Base-by-base conservation (phyloP, 2,113 vertebrate species). In the Oceanites oceanicus region DNA sequence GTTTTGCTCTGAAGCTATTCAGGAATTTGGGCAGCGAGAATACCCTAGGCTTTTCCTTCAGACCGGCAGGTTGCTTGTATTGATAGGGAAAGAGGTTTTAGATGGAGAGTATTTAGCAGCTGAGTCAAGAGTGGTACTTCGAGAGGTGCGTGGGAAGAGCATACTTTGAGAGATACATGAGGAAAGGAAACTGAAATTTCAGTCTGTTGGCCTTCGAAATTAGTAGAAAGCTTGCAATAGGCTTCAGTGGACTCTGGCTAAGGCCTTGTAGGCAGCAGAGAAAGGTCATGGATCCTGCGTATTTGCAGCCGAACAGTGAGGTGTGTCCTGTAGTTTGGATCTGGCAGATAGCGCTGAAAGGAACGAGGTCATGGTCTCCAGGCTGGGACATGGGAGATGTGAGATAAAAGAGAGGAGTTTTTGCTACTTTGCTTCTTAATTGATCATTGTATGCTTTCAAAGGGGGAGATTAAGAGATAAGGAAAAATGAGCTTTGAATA, bases 321-420 rank as follows among this genome's bases (percentile, higher is more conserved):
- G 36, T 59, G 11, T 56, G 26, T 77, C 13, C 9, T 62, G 36
- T 61, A 15, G 4, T 42, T 81, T 56, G 68, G 42, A 49, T 59
- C 19, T 1, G 11, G 44, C 17, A 56, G 47, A 5, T 7, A 26
- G 7, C 1, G 0, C 21, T 45, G 65, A 85, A 45, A 34, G 44
- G 74, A 74, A 38, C 0, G 13, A 78, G 15, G 10, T 67, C 67
- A 36, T 58, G 13, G 6, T 59, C 11, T 80, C 45, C 74, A 86
- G n/a, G 34, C 3, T 63, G 52, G 17, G 21, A 47, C 2, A 0
- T 42, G 38, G 67, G 21, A 91, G 14, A 58, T 2, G 2, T 9
- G 23, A 70, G 36, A 32, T 29, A 58, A 29, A 92, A 88, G 7
- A 63, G 10, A 72, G 22, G 16, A 83, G 3, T 13, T 84, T 89